Evolutionary conservation across 1,140 invertebrate genomes (phyloP).

Genomic region (Mycetomoellerius zeteki): DNA sequence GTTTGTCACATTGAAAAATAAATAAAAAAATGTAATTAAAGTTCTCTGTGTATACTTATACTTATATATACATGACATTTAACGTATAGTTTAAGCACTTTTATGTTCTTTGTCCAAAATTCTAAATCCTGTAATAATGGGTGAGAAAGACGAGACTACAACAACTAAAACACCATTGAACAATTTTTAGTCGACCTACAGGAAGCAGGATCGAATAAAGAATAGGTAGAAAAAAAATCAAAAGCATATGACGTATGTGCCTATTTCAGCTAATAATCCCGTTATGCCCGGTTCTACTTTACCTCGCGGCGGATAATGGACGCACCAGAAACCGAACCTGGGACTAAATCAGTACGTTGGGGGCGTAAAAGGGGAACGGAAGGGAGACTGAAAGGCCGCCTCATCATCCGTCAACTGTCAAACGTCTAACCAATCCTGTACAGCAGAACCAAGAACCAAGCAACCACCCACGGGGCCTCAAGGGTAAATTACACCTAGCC

Average conservation of each 20-base stretch:
- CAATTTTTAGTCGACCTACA: slow-evolving; percentile 22
- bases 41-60: not conserved
- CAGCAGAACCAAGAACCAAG: slow-evolving; percentile 78
- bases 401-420: slow-evolving; percentile 87
- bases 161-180: not conserved
- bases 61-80: not conserved
- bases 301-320: slow-evolving; percentile 79
- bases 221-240: slow-evolving; percentile 4
- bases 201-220: slow-evolving; percentile 27
- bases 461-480: slow-evolving; percentile 82
- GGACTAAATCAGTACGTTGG: slow-evolving; percentile 66
- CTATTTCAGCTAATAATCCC: slow-evolving; percentile 82
- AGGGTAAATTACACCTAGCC: slow-evolving; percentile 77
- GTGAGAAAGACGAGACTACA: not conserved
- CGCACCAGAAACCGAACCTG: slow-evolving; percentile 66
- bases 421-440: slow-evolving; percentile 85
- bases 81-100: not conserved
- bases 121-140: not conserved
- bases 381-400: slow-evolving; percentile 82
- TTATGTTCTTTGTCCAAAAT: not conserved
- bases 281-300: slow-evolving; percentile 75
- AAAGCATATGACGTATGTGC: slow-evolving; percentile 67
- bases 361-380: slow-evolving; percentile 74
- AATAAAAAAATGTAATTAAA: not conserved
- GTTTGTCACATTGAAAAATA: not conserved